A percentile compares a stretch with the other conserved stretches of the same genome.
Evolutionary conservation across 2,113 vertebrate species (phyloP).

Genomic region (Larimichthys crocea): DNA sequence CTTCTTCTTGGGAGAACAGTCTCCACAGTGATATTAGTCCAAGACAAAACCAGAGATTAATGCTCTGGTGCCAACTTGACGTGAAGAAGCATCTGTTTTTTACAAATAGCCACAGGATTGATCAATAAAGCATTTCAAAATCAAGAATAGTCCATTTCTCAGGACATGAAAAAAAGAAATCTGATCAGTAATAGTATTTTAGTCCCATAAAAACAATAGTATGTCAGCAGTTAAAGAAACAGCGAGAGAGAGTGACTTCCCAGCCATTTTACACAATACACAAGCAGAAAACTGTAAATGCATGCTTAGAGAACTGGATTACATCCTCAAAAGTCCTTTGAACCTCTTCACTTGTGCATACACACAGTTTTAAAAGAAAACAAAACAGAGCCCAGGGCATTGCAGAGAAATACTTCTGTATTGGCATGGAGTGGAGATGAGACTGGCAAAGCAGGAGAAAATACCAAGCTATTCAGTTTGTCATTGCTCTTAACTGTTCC

Average conservation of each 20-base stretch:
- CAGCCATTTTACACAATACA: constrained; percentile 10
- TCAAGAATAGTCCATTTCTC: not conserved
- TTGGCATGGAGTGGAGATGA: constrained; percentile 39
- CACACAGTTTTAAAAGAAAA: constrained; percentile 43
- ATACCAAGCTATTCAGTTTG: constrained; percentile 33
- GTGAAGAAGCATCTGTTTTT: not conserved
- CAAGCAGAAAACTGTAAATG: constrained; percentile 32
- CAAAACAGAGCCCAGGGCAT: constrained; percentile 50
- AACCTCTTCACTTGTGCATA: constrained; percentile 39
- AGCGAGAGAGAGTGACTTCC: constrained; percentile 24
- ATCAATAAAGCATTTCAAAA: not conserved
- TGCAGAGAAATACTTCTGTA: constrained; percentile 40
- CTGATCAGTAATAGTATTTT: constrained; percentile 25
- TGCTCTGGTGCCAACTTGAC: not conserved
- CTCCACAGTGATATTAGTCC: not conserved
- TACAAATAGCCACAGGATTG: not conserved
- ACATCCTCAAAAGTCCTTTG: constrained; percentile 54
- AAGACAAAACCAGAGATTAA: not conserved
- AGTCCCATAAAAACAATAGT: constrained; percentile 24
- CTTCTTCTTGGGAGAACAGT: not conserved
- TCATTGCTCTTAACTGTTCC: constrained; percentile 36
- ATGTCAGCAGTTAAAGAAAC: constrained; percentile 17
- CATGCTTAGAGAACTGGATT: constrained; percentile 36
- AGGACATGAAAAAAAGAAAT: constrained; percentile 13
- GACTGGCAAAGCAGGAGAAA: constrained; percentile 8